These are phyloP conservation scores for Pentalonia nigronervosa DNA, from an alignment of 1,140 invertebrate species.

Conservation along the genomic window DNA sequence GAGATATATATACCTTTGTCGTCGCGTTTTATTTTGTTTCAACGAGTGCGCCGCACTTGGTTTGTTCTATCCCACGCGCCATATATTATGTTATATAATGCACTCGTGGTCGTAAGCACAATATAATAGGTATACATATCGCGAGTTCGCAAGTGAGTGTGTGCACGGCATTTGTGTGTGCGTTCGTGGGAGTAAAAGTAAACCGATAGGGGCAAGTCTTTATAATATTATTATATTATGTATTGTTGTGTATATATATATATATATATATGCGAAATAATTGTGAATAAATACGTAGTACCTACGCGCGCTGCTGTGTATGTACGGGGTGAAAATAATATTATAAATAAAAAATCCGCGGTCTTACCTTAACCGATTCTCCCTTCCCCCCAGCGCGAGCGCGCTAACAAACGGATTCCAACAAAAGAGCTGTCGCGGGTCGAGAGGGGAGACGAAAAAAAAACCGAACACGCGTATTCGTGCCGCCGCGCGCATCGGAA, in stretches of 20 bases:
- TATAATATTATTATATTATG: not conserved
- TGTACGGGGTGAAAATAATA: not conserved
- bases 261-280: not conserved
- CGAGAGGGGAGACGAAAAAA: not conserved
- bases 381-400: too few species aligned
- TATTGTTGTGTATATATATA: not conserved
- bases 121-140: not conserved
- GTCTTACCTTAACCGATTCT: not conserved
- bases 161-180: not conserved
- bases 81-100: not conserved
- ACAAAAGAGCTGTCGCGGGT: not conserved
- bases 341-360: not conserved
- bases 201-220: slow-evolving; percentile 2
- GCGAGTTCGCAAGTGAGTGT: not conserved
- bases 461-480: not conserved
- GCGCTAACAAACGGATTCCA: not conserved
- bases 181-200: not conserved
- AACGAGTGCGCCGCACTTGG: not conserved
- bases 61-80: not conserved
- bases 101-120: not conserved
- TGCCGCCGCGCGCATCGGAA: not conserved
- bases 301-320: not conserved
- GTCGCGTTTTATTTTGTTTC: not conserved
- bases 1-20: not conserved
- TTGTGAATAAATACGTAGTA: not conserved